These are phyloP conservation scores for Lethrus apterus DNA, from an alignment of 1,140 invertebrate species.

Conservation along the genomic window DNA sequence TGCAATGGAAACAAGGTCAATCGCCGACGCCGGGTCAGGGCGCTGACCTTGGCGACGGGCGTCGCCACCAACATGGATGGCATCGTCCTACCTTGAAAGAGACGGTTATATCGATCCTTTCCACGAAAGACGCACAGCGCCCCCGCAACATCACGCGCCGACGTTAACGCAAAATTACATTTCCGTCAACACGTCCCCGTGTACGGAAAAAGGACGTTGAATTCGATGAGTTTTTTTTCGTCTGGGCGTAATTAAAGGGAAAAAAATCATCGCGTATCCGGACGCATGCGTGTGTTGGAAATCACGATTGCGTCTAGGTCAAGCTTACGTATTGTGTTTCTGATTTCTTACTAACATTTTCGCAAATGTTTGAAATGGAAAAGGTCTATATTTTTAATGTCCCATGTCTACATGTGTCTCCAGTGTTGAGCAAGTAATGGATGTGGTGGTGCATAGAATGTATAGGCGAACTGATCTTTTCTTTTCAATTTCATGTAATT, in stretches of 20 bases:
- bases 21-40: slow-evolving; percentile 29
- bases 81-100: slow-evolving; percentile 20
- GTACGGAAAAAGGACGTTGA: neutral
- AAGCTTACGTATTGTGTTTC: no score
- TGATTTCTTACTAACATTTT: no score
- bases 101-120: slow-evolving; percentile 16
- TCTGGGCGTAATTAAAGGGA: neutral
- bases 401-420: no score
- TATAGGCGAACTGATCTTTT: no score
- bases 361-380: no score
- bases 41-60: slow-evolving; percentile 26
- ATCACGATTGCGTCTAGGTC: slow-evolving; percentile 23
- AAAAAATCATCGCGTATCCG: neutral
- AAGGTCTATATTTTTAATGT: no score
- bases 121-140: neutral
- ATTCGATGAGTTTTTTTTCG: neutral
- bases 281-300: neutral
- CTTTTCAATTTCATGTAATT: no score
- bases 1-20: slow-evolving; percentile 28
- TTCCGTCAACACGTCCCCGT: slow-evolving; percentile 13
- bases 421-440: no score
- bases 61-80: slow-evolving; percentile 14
- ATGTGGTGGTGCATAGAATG: no score
- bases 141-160: slow-evolving; percentile 2
- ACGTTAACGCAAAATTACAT: slow-evolving; percentile 3